Evolutionary conservation across 1,140 invertebrate genomes (phyloP), one percentile per base, ranked within the genome.

Genomic region (Bicyclus anynana): DNA sequence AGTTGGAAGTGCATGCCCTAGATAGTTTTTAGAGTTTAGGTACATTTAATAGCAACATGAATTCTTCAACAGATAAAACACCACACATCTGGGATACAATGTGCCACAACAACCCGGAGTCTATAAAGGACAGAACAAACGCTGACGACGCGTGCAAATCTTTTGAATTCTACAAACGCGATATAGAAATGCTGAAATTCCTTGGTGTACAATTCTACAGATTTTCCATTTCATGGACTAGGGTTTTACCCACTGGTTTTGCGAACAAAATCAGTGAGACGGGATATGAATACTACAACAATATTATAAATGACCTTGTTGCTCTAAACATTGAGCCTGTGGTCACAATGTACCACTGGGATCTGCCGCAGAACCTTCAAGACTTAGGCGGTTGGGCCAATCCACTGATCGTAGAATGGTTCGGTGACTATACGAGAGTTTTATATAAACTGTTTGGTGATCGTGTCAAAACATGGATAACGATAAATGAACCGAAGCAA

Each of bases 141-240:
- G 93, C 91, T 0, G 91, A 94, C 66, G 74, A 93, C 13, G 91
- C 93, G 0, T 91, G 90, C 69, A 90, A 94, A 72, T 93, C 92
- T 16, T 94, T 90, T 63, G 66, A 90, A 40, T 82, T 86, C 48
- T 90, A 89, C 62, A 72, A 87, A 67, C 84, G 91, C 52, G 91
- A 92, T 65, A 77, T 92, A 7, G 53, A 76, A 50, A 74, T 91
- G 59, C 42, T 91, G 2, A 90, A 88, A 60, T 72, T 88, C 26
- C 69, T 91, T n/a, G 89, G 89, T 5, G 89, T 84, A 1, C 69
- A 90, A 26, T 83, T 85, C 52, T 92, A 92, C 65, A 81, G 92
- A 44, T 92, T 93, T 67, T 93, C 93, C 1, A 82, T 93, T 57
- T 90, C 90, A 3, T 93, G 92, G 92, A 46, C 91, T 0, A 74